Evolutionary conservation across 2,797 vertebrate genomes (phyloP).

Genomic region (Thamnophis elegans): DNA sequence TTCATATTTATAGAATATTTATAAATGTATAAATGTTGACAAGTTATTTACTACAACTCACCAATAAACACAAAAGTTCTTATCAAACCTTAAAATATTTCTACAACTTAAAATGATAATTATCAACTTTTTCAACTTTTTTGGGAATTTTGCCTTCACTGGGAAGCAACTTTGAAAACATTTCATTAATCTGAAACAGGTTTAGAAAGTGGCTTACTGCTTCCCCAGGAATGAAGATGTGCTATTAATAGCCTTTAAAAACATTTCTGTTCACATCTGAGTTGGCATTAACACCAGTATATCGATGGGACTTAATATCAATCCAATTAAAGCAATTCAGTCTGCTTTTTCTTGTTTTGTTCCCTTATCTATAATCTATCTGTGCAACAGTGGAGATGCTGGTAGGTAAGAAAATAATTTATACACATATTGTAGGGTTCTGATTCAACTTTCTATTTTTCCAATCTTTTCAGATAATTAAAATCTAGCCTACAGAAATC

Average conservation of each 20-base stretch:
- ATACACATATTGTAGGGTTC: neutral
- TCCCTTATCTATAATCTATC: neutral
- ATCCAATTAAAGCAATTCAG: neutral
- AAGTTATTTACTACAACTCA: neutral
- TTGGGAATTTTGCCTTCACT: neutral
- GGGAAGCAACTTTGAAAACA: neutral
- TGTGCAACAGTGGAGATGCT: neutral
- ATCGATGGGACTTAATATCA: neutral
- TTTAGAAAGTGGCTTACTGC: neutral
- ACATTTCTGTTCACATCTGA: neutral
- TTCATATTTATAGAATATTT: neutral
- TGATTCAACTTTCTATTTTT: neutral
- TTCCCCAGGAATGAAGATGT: neutral
- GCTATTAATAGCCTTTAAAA: neutral
- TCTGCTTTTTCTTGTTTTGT: neutral
- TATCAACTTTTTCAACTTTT: neutral
- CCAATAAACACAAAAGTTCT: neutral
- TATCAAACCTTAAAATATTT: neutral
- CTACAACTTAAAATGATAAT: neutral
- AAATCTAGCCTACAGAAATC: neutral
- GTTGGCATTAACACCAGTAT: neutral
- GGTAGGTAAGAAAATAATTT: neutral
- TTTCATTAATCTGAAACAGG: neutral
- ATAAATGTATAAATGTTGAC: neutral
- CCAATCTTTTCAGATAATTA: neutral